Base-by-base conservation (phyloP, 2,888 invertebrate species). In the Plebejus melissa region DNA sequence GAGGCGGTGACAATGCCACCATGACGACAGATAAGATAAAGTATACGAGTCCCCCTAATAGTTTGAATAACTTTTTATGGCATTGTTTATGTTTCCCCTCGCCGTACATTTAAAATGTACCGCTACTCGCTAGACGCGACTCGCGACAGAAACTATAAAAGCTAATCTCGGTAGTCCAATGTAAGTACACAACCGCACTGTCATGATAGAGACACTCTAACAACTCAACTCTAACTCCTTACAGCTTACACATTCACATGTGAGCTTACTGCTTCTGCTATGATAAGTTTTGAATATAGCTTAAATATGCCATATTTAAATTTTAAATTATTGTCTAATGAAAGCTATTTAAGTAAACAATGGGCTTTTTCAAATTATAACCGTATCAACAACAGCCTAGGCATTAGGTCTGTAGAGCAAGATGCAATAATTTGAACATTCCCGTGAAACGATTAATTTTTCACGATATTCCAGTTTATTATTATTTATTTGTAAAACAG, bases 11-110 rank as follows among this genome's bases (percentile, higher is more conserved):
- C 81, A 83, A 82, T 83, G 82, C 83, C 84, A 85, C 83, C 82
- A 83, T 83, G 82, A 79, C 81, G 81, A 79, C 77, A 87, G 88
- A 88, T 88, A 83, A 88, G 87, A 87, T 89, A 87, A 85, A 81
- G 77, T 87, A 85, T 83, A 82, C 79, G 82, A 80, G 75, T 77
- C 81, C 81, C 80, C 80, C 46, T 28, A 71, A 71, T 46, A 71
- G 46, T 71, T 71, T 41, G 71, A 71, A 71, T 50, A 71, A 71
- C 46, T 46, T 71, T 70, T 70, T 71, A 71, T 71, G 71, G 71
- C 71, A 28, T 71, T 71, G 71, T 50, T 71, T 50, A 71, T 46
- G 50, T 50, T 28, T 46, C 46, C 71, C 71, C 71, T 71, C 50
- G 71, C 5, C 28, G 41, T 70, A 70, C 70, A 70, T 70, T 41